Evolutionary conservation across 2,113 vertebrate species (phyloP).

Genomic region (Chionis minor): DNA sequence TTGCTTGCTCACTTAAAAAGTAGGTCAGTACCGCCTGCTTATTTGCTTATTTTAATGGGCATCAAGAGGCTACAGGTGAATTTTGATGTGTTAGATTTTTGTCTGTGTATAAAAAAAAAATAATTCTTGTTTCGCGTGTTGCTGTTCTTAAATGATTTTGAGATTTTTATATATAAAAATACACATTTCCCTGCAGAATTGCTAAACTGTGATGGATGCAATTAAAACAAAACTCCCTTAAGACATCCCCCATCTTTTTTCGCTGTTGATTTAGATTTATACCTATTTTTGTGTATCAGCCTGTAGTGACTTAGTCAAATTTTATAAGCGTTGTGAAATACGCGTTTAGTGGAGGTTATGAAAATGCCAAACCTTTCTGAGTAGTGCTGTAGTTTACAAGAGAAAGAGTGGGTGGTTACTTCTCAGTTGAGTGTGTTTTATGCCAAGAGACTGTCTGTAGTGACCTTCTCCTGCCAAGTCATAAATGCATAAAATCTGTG

Average conservation of each 20-base stretch:
- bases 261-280: background rate
- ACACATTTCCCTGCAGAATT: background rate
- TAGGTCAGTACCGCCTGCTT: background rate
- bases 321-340: background rate
- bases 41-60: background rate
- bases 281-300: background rate
- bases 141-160: background rate
- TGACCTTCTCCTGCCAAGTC: slow-evolving; percentile 25
- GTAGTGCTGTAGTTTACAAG: background rate
- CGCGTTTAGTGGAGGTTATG: background rate
- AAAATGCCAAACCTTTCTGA: background rate
- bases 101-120: background rate
- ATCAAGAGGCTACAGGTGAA: background rate
- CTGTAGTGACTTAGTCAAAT: background rate
- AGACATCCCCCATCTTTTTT: background rate
- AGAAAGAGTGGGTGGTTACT: background rate
- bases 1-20: background rate
- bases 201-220: background rate
- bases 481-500: slow-evolving; percentile 21
- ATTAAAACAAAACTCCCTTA: background rate
- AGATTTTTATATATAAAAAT: background rate
- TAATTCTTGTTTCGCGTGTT: background rate
- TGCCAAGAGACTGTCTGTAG: background rate
- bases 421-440: background rate
- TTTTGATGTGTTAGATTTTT: background rate